phyloP scores from a whole-genome alignment of 2,797 vertebrate genomes.

The Myotis pilosus region DNA sequence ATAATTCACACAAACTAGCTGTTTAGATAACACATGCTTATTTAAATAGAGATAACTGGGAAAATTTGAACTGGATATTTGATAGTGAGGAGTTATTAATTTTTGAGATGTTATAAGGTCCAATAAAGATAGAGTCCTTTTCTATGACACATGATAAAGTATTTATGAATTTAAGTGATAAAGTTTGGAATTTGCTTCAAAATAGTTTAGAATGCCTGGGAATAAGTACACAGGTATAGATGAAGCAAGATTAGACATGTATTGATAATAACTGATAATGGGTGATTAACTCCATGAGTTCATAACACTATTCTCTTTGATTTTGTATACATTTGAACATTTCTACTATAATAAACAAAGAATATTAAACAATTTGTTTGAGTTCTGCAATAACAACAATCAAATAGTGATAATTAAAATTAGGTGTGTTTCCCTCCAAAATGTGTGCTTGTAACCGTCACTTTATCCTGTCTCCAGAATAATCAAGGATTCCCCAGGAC shows the following conservation, averaged over 20 bases:
- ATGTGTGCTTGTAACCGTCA: not conserved
- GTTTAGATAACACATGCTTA: not conserved
- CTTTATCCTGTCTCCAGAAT: not conserved
- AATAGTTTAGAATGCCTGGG: not conserved
- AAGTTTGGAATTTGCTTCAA: not conserved
- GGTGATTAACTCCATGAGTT: not conserved
- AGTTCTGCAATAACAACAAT: not conserved
- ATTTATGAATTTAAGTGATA: not conserved
- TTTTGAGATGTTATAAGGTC: not conserved
- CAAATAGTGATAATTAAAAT: not conserved
- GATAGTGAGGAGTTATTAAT: not conserved
- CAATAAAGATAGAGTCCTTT: not conserved
- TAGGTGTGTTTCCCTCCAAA: not conserved
- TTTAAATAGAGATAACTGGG: not conserved
- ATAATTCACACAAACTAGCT: not conserved
- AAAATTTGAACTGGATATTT: not conserved
- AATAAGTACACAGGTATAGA: not conserved
- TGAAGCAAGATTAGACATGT: not conserved
- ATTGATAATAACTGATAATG: not conserved
- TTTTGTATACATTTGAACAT: not conserved
- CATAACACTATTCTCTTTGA: not conserved
- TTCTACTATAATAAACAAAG: not conserved
- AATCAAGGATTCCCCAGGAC: not conserved
- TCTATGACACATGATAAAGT: not conserved
- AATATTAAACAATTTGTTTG: not conserved